Percentiles rank a stretch among this genome's conserved stretches.
Evolutionary conservation across 1,140 invertebrate genomes (phyloP).

Genomic region (Temnothorax nylanderi): DNA sequence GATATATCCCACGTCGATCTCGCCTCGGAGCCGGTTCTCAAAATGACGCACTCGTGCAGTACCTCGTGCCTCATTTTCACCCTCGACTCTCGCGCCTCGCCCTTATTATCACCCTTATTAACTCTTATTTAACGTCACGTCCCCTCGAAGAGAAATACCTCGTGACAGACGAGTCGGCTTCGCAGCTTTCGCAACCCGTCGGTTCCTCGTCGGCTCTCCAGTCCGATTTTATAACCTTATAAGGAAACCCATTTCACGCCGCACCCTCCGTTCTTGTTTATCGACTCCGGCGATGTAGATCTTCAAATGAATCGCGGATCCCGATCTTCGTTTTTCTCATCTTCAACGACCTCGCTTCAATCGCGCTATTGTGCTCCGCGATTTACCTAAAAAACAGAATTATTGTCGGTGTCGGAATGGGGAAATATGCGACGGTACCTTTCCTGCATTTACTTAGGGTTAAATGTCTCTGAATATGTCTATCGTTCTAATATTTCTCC

Average conservation of each 20-base stretch:
- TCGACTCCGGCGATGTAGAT: background rate
- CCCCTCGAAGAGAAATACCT: background rate
- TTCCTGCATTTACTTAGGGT: background rate
- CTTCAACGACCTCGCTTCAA: background rate
- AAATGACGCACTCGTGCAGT: background rate
- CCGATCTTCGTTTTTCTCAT: conserved; percentile 5
- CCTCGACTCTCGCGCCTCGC: background rate
- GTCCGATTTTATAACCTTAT: conserved; percentile 77
- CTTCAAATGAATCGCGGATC: background rate
- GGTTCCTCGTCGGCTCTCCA: background rate
- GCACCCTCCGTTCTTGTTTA: conserved; percentile 19
- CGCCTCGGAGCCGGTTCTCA: background rate
- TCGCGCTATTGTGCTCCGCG: background rate
- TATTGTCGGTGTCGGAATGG: conserved; percentile 59
- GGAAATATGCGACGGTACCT: conserved; percentile 71
- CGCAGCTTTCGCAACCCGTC: background rate
- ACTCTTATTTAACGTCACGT: background rate
- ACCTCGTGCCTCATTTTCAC: background rate
- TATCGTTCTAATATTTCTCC: background rate
- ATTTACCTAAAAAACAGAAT: conserved; percentile 4
- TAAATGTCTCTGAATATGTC: conserved; percentile 5
- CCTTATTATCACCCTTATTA: background rate
- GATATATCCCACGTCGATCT: background rate
- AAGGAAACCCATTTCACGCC: conserved; percentile 73
- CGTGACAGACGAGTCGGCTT: background rate